Evolutionary conservation across 2,797 vertebrate species (phyloP).

Genomic region (Crenuchus spilurus): DNA sequence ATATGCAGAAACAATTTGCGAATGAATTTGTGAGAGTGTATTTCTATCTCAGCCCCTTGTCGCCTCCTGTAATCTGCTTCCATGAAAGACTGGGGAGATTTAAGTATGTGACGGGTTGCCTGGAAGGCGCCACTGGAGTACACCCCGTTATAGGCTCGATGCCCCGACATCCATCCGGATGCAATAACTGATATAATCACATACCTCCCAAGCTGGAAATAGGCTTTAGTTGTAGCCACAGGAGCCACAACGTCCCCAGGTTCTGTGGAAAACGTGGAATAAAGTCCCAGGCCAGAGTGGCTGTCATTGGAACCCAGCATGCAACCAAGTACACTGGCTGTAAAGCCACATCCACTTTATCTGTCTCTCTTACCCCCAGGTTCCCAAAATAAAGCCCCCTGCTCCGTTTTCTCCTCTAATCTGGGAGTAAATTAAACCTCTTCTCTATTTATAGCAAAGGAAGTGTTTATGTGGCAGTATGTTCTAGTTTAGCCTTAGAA

Average conservation of each 20-base stretch:
- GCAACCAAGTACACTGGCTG: slow-evolving; percentile 36
- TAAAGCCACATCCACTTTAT: slow-evolving; percentile 52
- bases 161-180: slow-evolving; percentile 6
- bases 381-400: slow-evolving; percentile 57
- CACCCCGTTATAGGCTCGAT: slow-evolving; percentile 38
- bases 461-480: slow-evolving; percentile 9
- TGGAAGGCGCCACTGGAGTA: slow-evolving; percentile 48
- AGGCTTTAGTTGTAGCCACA: slow-evolving; percentile 59
- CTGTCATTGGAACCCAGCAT: slow-evolving; percentile 62
- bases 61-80: slow-evolving; percentile 38
- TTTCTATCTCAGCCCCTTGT: slow-evolving; percentile 25
- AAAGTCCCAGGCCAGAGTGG: slow-evolving; percentile 56
- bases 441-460: slow-evolving; percentile 37
- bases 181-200: slow-evolving; percentile 57
- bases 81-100: slow-evolving; percentile 51
- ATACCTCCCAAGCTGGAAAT: slow-evolving; percentile 66
- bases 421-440: slow-evolving; percentile 42
- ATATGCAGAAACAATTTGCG: background rate
- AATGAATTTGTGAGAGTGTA: slow-evolving; percentile 9
- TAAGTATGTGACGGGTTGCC: slow-evolving; percentile 60
- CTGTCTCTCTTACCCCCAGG: slow-evolving; percentile 52
- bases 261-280: slow-evolving; percentile 52
- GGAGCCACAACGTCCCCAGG: slow-evolving; percentile 58
- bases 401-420: slow-evolving; percentile 45
- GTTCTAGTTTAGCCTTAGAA: slow-evolving; percentile 31